These are phyloP conservation scores for Hyperopisus bebe DNA, from an alignment of 2,113 vertebrate genomes.

Conservation along the genomic window DNA sequence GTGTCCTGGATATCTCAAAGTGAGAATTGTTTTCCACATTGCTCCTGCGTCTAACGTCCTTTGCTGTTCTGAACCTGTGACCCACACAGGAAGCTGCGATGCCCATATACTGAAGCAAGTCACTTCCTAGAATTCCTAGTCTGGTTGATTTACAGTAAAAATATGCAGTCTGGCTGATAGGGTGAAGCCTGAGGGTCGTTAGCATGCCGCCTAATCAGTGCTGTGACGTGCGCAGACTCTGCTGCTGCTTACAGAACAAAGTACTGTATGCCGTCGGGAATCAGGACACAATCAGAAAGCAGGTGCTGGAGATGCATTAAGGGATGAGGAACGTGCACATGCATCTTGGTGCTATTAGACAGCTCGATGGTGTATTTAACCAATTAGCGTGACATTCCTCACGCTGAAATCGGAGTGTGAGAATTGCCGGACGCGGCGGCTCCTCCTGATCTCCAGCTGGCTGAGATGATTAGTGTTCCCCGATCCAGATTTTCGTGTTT, in stretches of 20 bases:
- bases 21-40: not conserved
- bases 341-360: not conserved
- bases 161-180: not conserved
- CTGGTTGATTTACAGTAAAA: conserved; percentile 22
- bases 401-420: not conserved
- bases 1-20: not conserved
- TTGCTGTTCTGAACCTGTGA: not conserved
- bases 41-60: not conserved
- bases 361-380: not conserved
- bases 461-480: not conserved
- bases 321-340: not conserved
- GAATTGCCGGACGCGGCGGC: not conserved
- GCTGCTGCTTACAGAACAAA: not conserved
- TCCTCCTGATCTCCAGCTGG: not conserved
- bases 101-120: not conserved
- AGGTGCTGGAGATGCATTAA: not conserved
- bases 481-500: not conserved
- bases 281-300: not conserved
- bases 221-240: not conserved
- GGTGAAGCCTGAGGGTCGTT: not conserved
- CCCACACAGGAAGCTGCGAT: not conserved
- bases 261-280: not conserved
- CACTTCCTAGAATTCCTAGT: not conserved
- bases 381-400: not conserved
- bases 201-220: not conserved